Evolutionary conservation across 2,113 vertebrate species (phyloP), one percentile per base, ranked within the genome.

Genomic region (Leucopsar rothschildi): DNA sequence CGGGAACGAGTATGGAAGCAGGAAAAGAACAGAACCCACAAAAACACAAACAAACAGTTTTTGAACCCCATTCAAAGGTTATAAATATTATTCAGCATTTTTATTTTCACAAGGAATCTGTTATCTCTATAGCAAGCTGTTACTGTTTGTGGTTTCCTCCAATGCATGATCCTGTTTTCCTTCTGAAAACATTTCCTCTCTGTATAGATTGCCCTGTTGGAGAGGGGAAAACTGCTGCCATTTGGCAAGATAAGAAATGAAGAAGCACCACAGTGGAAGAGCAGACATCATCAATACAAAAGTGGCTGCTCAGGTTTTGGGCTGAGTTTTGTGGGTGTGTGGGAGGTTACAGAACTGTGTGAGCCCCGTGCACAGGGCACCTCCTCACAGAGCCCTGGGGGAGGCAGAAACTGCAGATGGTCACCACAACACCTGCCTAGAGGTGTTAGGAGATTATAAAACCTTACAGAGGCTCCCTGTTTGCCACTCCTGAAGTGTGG

Each of bases 111-210:
- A 61, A 65, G 72, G 88, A 88, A 92, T 94, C 85, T 95, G 94
- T 72, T 92, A 49, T 91, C 72, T 93, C 83, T 65, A 11, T 42
- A 81, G 75, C 91, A 95, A 92, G 92, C 95, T 95, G 91, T 86
- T 87, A 63, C 40, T 87, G 88, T 94, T 95, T 92, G 87, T 71
- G 87, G 71, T 79, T 94, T 10, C 89, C 60, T n/a, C 45, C n/a
- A 84, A 88, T 68, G 86, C 18, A 27, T 5, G 31, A 33, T 91
- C 73, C 37, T 81, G 47, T 66, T 61, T 59, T 66, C 76, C 60
- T 90, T 25, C n/a, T 21, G 65, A 35, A 92, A 94, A 78, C 31
- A 79, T 64, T 89, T 78, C 69, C 72, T 91, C 61, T 57, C 79
- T 82, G 12, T 75, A 49, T 44, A 64, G 44, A 59, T 49, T 37